phyloP scores from a whole-genome alignment of 2,113 vertebrate genomes.

The Cyanocitta stelleri region DNA sequence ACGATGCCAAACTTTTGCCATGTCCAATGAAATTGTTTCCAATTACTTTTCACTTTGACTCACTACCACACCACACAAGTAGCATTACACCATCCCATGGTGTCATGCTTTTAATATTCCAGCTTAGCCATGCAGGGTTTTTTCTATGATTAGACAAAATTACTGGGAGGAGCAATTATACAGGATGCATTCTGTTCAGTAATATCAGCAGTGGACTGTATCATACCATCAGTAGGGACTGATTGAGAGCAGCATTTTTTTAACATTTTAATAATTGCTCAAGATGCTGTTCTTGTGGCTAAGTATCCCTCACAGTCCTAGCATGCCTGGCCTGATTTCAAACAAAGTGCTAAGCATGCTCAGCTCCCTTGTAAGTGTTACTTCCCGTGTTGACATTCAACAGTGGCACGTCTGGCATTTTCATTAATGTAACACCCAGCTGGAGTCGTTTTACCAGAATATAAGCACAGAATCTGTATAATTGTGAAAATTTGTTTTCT shows the following conservation, averaged over 20 bases:
- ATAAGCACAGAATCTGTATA: not conserved
- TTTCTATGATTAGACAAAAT: not conserved
- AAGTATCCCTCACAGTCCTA: not conserved
- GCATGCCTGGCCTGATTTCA: not conserved
- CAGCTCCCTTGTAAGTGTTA: not conserved
- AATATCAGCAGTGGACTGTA: not conserved
- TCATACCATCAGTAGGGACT: not conserved
- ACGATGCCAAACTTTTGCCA: not conserved
- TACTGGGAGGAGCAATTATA: not conserved
- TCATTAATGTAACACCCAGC: not conserved
- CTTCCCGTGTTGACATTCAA: not conserved
- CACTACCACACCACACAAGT: not conserved
- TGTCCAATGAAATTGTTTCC: not conserved
- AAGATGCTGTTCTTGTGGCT: not conserved
- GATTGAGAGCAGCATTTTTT: not conserved
- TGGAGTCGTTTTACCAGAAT: not conserved
- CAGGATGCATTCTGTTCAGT: not conserved
- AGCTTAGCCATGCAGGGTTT: not conserved
- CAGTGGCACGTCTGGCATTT: not conserved
- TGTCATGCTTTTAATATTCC: not conserved
- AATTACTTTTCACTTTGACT: not conserved
- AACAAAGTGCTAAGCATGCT: not conserved
- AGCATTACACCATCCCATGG: not conserved
- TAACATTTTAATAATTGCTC: not conserved
- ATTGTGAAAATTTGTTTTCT: not conserved